Base-by-base conservation (phyloP, 1,140 invertebrate species). In the Cydia strobilella region DNA sequence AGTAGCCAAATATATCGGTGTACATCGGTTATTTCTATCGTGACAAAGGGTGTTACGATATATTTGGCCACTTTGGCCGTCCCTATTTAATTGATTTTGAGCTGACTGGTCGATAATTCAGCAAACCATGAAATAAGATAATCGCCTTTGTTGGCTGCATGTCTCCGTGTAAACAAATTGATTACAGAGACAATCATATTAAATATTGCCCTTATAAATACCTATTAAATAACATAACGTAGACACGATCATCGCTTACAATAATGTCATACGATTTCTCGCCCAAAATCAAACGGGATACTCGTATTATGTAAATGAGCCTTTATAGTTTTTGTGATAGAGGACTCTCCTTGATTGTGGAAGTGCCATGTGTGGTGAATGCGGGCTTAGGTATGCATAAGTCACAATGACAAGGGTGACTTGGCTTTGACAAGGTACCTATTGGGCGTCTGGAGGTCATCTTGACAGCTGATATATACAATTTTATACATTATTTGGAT, bases 281-380 rank as follows among this genome's bases (percentile, higher is more conserved):
- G 48, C 6, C n/a, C 48, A n/a, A 51, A 15, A 48, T 48, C 45
- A 1, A 15, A 48, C 9, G 15, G 15, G 0, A 51, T 51, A 5
- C 48, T 51, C 48, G 15, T 18, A n/a, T 10, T 9, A n/a, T 39
- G 65, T 31, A 69, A 69, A 69, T 42, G n/a, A 69, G 31, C 54
- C 18, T 39, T 51, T 13, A 69, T 42, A 69, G 31, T 69, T 35
- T 18, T 35, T 42, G n/a, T 69, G 27, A 42, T 35, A 35, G 63
- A 31, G 13, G 31, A 35, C 35, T 12, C n/a, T 39, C 23, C 35
- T 69, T 18, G 65, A 69, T 69, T 69, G 9, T 69, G 18, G 65
- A 35, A 35, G 65, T 35, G 65, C 20, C n/a, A 35, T 35, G 9
- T 35, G 25, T 69, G 27, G 20, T 59, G 54, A 59, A 20, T 23